A percentile compares a stretch with the other conserved stretches of the same genome.
phyloP scores from a whole-genome alignment of 2,797 vertebrate genomes.

The Tragopan temminckii region DNA sequence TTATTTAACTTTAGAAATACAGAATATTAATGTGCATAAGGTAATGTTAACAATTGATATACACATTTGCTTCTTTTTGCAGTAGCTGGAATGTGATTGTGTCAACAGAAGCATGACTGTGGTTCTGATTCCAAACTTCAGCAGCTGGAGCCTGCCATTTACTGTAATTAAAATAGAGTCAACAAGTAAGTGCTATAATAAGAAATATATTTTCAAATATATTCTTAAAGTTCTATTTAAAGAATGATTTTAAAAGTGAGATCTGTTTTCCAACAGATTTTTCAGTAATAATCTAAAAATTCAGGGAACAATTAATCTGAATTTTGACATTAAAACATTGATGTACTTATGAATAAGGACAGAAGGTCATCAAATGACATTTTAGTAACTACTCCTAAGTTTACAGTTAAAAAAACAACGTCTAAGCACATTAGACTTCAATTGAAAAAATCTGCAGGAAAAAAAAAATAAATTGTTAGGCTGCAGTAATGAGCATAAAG shows the following conservation, averaged over 20 bases:
- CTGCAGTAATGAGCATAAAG: neutral
- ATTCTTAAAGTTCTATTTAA: neutral
- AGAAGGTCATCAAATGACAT: neutral
- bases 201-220: neutral
- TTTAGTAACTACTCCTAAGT: too few relatives aligned
- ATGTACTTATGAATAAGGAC: neutral
- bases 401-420: neutral
- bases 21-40: neutral
- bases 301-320: neutral
- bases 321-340: neutral
- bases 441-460: neutral
- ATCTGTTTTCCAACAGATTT: neutral
- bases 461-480: neutral
- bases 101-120: neutral
- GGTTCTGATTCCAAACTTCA: neutral
- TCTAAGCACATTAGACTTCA: neutral
- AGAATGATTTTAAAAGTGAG: neutral
- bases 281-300: neutral
- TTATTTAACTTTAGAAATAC: neutral
- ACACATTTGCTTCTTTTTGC: neutral
- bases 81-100: neutral
- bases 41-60: neutral
- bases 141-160: neutral
- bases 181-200: neutral
- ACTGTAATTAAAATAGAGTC: neutral